phyloP scores from a whole-genome alignment of 2,113 vertebrate genomes.

The Geococcyx californianus region DNA sequence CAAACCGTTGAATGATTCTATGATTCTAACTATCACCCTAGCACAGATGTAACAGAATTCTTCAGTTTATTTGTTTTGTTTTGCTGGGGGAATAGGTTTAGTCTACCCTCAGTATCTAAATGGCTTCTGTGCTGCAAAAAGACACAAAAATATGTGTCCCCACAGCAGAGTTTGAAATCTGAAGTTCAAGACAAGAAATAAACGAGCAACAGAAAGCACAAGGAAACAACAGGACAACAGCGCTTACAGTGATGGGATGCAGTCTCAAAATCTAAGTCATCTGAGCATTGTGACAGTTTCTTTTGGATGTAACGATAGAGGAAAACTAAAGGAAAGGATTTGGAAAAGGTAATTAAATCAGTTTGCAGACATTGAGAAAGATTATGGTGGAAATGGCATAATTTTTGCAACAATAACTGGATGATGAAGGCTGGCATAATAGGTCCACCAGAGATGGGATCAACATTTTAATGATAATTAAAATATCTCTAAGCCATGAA shows the following conservation, averaged over 20 bases:
- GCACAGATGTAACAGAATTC: neutral
- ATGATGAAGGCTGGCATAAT: neutral
- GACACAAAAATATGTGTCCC: neutral
- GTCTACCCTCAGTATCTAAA: neutral
- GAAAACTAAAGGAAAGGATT: neutral
- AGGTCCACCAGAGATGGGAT: neutral
- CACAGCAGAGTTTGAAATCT: neutral
- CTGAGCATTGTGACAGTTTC: accelerated
- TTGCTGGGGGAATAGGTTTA: neutral
- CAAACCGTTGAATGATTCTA: too few species aligned
- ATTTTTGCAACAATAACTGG: neutral
- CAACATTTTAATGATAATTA: neutral
- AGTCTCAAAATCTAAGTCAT: neutral
- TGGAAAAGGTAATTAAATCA: neutral
- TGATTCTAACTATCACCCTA: neutral
- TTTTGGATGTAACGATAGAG: neutral
- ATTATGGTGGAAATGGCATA: neutral
- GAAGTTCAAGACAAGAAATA: neutral
- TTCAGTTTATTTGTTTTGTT: neutral
- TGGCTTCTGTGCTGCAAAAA: neutral
- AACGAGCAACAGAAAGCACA: neutral
- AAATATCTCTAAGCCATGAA: neutral
- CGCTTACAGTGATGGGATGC: neutral
- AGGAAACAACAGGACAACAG: neutral
- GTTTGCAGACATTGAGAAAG: neutral